These are phyloP conservation scores for Capitella teleta DNA, from an alignment of 1,140 invertebrate species.

Conservation along the genomic window DNA sequence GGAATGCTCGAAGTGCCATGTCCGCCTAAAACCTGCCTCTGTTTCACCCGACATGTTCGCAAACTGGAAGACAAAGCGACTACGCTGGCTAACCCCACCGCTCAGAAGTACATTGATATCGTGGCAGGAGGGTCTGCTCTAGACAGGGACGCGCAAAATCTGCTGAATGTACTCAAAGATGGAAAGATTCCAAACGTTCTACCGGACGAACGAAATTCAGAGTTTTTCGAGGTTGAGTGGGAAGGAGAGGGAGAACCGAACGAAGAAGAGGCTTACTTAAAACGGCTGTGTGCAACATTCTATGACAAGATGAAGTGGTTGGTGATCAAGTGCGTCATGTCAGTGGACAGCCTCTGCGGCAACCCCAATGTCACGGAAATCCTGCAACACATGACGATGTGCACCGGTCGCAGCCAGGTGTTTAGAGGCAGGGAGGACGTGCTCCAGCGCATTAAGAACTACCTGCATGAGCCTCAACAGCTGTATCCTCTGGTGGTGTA, in stretches of 20 bases:
- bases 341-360: not conserved
- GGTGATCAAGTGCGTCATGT: conserved; percentile 11
- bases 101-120: conserved; percentile 12
- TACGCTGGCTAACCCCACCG: not conserved
- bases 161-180: conserved; percentile 80
- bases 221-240: conserved; percentile 62
- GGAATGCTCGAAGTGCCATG: conserved; percentile 7
- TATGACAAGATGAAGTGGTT: conserved; percentile 82
- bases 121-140: not conserved
- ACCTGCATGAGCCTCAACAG: conserved; percentile 42
- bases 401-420: conserved; percentile 82
- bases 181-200: conserved; percentile 39
- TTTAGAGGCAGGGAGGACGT: conserved; percentile 82
- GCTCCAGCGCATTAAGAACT: conserved; percentile 62
- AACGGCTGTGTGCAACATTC: conserved; percentile 66
- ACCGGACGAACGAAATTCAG: conserved; percentile 1
- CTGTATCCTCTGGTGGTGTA: conserved; percentile 23
- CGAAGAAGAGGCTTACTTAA: conserved; percentile 81
- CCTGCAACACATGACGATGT: conserved; percentile 84
- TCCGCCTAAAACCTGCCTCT: conserved; percentile 7
- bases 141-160: conserved; percentile 65
- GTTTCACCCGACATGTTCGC: conserved; percentile 4
- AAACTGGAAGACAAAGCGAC: conserved; percentile 10
- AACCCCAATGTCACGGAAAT: conserved; percentile 55
- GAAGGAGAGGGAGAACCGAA: conserved; percentile 81